Base-by-base conservation (phyloP, 2,113 vertebrate genomes). In the Terrapene triunguis region DNA sequence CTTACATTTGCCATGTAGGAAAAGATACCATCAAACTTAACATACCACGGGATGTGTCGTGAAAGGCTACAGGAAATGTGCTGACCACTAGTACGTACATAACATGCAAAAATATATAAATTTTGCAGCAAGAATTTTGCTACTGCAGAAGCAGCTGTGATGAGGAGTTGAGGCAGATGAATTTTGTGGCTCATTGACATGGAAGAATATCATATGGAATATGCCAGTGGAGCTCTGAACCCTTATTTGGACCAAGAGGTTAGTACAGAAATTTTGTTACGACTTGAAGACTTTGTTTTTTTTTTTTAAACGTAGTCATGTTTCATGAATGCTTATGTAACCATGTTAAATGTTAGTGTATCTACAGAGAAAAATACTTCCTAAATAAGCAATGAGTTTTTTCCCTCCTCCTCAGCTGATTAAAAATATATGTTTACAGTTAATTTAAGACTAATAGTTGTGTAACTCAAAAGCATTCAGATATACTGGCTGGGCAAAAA, bases 21-120 rank as follows among this genome's bases (percentile, higher is more conserved):
- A 80, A 50, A 3, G 4, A 17, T 69, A 24, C 32, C 1, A 0
- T 0, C 27, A 55, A 42, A 3, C 6, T 48, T 5, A 25, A 19
- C 7, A 27, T 79, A 35, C 2, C 29, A 24, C 2, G 42, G 16
- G 72, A 42, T 42, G 6, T 8, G 24, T n/a, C 3, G 6, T 12
- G 27, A 3, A 5, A 53, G 5, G 27, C 53, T 59, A 42, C 27
- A 85, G 47, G n/a, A 84, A 38, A 6, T 44, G 47, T 48, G 12
- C 21, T 82, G 53, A 81, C 48, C 50, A 42, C 42, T 48, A 25
- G 59, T 72, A 35, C 4, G 0, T 10, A 12, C 74, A 19, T 79
- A 48, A 47, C 69, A 72, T 57, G 50, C 79, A 84, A 92, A 74
- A 79, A 74, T 25, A 51, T 7, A 35, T 24, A 54, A 3, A 54